phyloP scores from a whole-genome alignment of 2,797 vertebrate species.

The Gobio occitaniae region DNA sequence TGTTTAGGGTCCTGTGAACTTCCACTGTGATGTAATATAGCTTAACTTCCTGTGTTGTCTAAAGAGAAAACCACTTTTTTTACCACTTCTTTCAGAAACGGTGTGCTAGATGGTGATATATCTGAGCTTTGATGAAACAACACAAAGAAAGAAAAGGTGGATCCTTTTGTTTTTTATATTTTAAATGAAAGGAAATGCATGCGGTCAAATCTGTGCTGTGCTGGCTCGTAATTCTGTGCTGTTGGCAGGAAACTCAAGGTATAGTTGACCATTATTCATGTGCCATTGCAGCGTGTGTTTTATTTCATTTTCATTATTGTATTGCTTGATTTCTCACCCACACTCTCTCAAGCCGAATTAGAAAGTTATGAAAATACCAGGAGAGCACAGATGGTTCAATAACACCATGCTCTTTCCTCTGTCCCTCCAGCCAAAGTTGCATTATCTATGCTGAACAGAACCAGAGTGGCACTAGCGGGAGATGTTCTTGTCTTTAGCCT shows the following conservation, averaged over 20 bases:
- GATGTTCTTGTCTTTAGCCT: conserved; percentile 22
- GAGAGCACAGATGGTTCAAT: conserved; percentile 1
- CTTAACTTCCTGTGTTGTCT: conserved; percentile 22
- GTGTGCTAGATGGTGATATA: neutral
- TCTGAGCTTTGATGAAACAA: neutral
- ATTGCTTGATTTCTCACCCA: neutral
- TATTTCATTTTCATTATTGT: conserved; percentile 9
- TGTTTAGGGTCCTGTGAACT: neutral
- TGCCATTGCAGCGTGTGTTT: neutral
- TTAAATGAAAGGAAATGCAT: conserved; percentile 15
- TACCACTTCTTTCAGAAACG: neutral
- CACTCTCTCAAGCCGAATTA: neutral
- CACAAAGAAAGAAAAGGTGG: neutral
- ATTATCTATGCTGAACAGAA: conserved; percentile 36
- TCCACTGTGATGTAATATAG: conserved; percentile 22
- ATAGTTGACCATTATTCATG: neutral
- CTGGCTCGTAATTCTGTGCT: conserved; percentile 27
- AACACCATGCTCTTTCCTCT: conserved; percentile 2
- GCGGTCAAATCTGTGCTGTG: neutral
- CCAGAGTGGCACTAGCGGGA: conserved; percentile 67
- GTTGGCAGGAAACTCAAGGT: conserved; percentile 30
- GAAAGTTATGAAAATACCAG: neutral
- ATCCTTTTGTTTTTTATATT: neutral
- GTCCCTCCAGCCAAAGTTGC: neutral
- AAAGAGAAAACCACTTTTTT: neutral